phyloP scores from a whole-genome alignment of 1,140 invertebrate genomes.

The Eurosta solidaginis region DNA sequence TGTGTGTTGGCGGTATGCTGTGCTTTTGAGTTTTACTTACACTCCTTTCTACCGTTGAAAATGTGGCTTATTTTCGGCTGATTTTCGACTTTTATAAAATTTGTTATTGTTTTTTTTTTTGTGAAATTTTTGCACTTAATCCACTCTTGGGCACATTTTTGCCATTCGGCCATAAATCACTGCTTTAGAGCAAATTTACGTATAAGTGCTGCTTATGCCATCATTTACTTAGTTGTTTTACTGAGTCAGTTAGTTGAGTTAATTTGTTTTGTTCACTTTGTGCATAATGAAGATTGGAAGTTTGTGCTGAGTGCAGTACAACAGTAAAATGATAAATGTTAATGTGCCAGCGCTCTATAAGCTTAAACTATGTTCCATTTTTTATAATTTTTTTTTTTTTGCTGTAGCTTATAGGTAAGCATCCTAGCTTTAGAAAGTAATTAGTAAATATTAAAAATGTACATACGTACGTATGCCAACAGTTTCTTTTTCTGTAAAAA shows the following conservation, averaged over 20 bases:
- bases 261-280: not conserved
- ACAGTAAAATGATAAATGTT: no score
- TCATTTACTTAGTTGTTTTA: not conserved
- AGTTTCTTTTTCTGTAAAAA: no score
- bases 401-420: no score
- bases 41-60: not conserved
- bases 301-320: not conserved
- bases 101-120: not conserved
- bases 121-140: conserved; percentile 19
- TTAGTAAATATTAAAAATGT: no score
- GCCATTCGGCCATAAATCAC: conserved; percentile 14
- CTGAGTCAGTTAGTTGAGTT: not conserved
- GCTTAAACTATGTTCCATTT: no score
- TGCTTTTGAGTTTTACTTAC: not conserved
- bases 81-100: not conserved
- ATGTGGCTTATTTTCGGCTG: not conserved
- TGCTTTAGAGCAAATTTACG: not conserved
- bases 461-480: no score
- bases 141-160: conserved; percentile 2
- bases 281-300: not conserved
- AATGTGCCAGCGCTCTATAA: no score
- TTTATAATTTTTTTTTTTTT: no score
- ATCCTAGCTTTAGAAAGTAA: no score
- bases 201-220: conserved; percentile 17
- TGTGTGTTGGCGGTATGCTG: not conserved